Conservation (phyloP, 2,888 invertebrate genomes). For the Macrosiphum euphorbiae region DNA sequence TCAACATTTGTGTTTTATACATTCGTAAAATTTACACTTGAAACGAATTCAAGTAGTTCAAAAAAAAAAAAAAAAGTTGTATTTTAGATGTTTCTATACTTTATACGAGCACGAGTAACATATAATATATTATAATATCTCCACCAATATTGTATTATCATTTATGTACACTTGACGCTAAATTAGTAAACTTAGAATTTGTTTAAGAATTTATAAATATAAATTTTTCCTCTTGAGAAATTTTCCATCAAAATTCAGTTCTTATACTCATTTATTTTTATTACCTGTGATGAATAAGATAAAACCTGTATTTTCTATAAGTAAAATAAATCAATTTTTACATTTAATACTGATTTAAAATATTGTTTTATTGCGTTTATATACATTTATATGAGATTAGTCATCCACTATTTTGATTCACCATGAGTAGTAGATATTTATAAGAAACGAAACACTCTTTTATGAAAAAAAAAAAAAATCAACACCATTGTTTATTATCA, state of each 20-base stretch:
- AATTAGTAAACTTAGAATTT: background rate
- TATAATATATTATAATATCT: background rate
- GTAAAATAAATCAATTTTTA: background rate
- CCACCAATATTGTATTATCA: background rate
- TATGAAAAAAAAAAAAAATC: background rate
- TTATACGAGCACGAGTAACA: background rate
- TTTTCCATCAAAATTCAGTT: background rate
- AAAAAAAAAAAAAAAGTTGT: background rate
- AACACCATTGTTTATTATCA: background rate
- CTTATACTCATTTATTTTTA: background rate
- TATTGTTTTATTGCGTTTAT: background rate
- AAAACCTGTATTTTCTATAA: background rate
- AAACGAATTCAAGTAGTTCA: background rate
- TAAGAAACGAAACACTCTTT: background rate
- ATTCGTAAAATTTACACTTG: background rate
- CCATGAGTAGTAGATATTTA: background rate
- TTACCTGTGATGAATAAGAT: background rate
- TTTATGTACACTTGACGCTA: background rate
- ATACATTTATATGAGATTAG: background rate
- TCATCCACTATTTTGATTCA: background rate
- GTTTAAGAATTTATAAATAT: background rate
- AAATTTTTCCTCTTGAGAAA: background rate
- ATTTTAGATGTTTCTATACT: background rate
- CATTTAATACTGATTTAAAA: too few species aligned
- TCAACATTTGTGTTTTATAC: background rate